Evolutionary conservation across 2,797 vertebrate species (phyloP).

Genomic region (Tiaroga cobitis): DNA sequence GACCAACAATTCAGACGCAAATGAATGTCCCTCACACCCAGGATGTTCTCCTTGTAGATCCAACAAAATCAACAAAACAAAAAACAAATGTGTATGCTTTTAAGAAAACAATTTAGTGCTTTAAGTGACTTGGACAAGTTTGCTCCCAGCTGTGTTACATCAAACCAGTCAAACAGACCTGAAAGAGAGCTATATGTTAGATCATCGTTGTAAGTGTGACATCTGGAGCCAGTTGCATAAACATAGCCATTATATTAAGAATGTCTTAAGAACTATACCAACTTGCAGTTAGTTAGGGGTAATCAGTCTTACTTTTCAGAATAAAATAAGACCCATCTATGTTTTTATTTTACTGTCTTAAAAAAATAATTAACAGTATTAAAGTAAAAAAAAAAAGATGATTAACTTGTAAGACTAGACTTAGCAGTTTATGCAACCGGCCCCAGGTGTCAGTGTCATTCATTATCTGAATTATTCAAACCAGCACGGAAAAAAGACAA

Average conservation of each 20-base stretch:
- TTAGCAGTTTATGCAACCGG: no score
- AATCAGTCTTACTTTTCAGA: no score
- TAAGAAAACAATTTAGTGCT: neutral
- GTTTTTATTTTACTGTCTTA: no score
- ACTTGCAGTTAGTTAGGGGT: no score
- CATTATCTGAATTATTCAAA: neutral
- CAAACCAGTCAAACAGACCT: neutral
- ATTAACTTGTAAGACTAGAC: no score
- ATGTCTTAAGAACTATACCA: no score
- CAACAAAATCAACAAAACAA: neutral
- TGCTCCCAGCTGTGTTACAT: neutral
- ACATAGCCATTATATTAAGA: no score
- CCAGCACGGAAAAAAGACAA: neutral
- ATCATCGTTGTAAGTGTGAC: neutral
- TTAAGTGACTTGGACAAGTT: neutral
- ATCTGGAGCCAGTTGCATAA: neutral
- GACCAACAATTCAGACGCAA: neutral
- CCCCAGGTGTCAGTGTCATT: neutral
- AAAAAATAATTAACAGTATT: no score
- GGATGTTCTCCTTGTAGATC: neutral
- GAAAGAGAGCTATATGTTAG: neutral
- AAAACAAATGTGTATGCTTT: neutral
- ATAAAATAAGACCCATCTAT: no score
- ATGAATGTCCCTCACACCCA: neutral
- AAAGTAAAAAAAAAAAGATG: no score